A percentile compares a stretch with the other conserved stretches of the same genome.
Conservation (phyloP, 2,797 vertebrate genomes). For the Xenops minutus region DNA sequence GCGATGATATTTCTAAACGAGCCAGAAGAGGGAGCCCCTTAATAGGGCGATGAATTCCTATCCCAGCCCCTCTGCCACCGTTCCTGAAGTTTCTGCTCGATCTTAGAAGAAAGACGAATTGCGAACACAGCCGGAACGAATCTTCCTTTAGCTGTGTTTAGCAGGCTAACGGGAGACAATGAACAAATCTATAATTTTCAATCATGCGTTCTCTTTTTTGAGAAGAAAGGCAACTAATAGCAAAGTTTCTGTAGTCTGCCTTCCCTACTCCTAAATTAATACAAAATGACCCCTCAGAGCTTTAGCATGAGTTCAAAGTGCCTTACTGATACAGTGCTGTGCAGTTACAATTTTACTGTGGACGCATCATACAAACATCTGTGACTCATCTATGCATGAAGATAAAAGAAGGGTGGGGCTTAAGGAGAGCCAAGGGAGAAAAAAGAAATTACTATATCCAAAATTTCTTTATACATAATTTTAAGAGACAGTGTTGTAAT, state of each 20-base stretch:
- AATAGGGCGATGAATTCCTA: not conserved
- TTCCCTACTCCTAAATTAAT: not conserved
- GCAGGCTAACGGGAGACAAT: slow-evolving; percentile 28
- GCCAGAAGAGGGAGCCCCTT: slow-evolving; percentile 52
- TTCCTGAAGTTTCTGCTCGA: not conserved
- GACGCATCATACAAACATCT: not conserved
- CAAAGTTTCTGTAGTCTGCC: not conserved
- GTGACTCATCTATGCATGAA: not conserved
- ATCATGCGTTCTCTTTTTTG: not conserved
- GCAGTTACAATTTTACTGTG: not conserved
- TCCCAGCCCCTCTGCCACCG: accelerated
- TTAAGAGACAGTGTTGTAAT: not conserved
- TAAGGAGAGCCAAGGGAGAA: not conserved
- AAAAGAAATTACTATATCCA: not conserved
- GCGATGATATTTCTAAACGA: not conserved
- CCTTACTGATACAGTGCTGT: not conserved
- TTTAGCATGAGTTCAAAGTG: not conserved
- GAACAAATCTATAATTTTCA: slow-evolving; percentile 41
- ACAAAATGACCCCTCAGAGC: not conserved
- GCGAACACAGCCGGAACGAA: not conserved
- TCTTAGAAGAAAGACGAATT: not conserved
- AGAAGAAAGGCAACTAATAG: not conserved
- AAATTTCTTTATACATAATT: not conserved
- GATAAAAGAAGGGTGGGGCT: not conserved
- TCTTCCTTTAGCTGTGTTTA: slow-evolving; percentile 24